Percentiles rank a stretch among this genome's conserved stretches.
These are phyloP conservation scores for Drosophila nikananu DNA, from an alignment of 1,140 invertebrate species.

Conservation along the genomic window DNA sequence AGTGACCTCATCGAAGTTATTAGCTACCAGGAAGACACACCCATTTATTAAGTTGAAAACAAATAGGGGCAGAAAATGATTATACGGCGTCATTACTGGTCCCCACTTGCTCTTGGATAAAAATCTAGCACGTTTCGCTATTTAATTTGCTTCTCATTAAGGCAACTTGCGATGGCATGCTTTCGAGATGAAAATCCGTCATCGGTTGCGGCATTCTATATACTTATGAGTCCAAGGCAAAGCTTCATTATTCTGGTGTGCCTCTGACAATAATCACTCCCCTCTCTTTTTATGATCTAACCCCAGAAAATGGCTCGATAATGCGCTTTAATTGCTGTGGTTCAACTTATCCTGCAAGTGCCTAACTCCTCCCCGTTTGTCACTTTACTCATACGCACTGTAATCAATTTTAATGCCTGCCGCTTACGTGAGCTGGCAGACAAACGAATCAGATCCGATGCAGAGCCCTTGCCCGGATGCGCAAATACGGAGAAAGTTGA, in stretches of 20 bases:
- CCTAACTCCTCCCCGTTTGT: constrained; percentile 23
- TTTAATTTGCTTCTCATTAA: constrained; percentile 74
- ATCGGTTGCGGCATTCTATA: constrained; percentile 14
- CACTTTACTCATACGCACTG: constrained; percentile 73
- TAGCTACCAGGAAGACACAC: constrained; percentile 3
- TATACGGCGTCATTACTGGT: constrained; percentile 4
- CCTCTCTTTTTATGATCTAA: constrained; percentile 5
- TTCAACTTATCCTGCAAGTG: constrained; percentile 26
- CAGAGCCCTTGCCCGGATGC: constrained; percentile 11
- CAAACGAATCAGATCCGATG: constrained; percentile 41
- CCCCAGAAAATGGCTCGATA: constrained; percentile 32
- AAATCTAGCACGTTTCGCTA: constrained; percentile 75
- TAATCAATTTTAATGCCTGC: constrained; percentile 77
- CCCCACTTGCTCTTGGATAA: constrained; percentile 58
- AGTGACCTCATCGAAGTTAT: constrained; percentile 37
- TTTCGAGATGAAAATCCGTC: constrained; percentile 32
- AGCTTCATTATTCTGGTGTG: not conserved
- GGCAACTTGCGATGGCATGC: constrained; percentile 59
- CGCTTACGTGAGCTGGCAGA: constrained; percentile 65
- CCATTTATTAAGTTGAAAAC: constrained; percentile 31
- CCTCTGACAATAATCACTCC: constrained; percentile 22
- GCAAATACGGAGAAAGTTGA: constrained; percentile 64
- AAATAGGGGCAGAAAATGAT: constrained; percentile 16
- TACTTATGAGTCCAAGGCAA: constrained; percentile 16
- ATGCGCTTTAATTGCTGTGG: constrained; percentile 63